Conservation (phyloP, 2,888 invertebrate species). For the Aleiodes testaceus region DNA sequence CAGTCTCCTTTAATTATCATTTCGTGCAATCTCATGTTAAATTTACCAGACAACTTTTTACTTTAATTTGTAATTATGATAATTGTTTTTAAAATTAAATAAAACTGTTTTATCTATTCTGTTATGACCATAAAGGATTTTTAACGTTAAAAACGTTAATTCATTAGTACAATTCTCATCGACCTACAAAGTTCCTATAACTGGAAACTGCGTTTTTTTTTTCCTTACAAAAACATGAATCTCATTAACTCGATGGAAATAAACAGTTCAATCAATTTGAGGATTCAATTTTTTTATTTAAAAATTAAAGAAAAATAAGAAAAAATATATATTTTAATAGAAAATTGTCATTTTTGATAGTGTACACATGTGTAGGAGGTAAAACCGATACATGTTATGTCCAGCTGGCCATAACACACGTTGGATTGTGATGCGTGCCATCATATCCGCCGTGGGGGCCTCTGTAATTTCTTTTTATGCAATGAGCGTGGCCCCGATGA, state of each 20-base stretch:
- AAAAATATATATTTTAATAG: not conserved
- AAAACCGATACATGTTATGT: not conserved
- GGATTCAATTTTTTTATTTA: too few species aligned
- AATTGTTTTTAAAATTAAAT: conserved; percentile 6
- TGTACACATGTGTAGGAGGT: conserved; percentile 39
- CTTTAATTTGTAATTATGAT: too few species aligned
- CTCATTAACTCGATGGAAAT: too few species aligned
- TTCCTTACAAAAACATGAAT: not conserved
- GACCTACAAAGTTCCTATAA: too few species aligned
- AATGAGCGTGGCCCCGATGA: conserved; percentile 63
- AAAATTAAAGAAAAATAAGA: too few species aligned
- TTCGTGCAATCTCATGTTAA: not conserved
- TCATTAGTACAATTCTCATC: too few species aligned
- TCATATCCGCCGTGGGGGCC: conserved; percentile 41
- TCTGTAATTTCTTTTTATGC: conserved; percentile 60
- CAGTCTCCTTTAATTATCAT: not conserved
- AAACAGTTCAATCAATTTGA: too few species aligned
- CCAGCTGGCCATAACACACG: conserved; percentile 25
- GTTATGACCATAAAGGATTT: too few species aligned
- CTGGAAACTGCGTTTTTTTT: not conserved
- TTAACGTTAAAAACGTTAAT: too few species aligned
- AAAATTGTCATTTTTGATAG: not conserved
- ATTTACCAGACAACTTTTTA: conserved; percentile 2
- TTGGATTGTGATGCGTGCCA: conserved; percentile 40
- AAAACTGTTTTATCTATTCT: conserved; percentile 12